phyloP scores from a whole-genome alignment of 37 sponge, comb jelly and placozoan genomes.

The Dysidea cf. avara region DNA sequence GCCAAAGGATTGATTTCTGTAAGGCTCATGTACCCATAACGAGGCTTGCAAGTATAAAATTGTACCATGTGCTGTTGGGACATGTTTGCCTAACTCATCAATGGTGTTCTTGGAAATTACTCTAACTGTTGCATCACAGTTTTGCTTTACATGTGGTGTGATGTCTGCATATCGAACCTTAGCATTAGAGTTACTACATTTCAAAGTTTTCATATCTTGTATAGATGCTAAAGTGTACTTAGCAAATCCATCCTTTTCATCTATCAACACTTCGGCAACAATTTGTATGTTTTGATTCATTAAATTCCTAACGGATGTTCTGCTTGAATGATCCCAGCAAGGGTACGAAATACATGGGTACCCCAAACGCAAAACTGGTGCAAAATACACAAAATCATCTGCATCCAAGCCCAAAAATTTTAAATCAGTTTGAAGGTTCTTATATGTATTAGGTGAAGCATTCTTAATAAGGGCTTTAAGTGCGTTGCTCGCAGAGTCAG shows the following conservation, averaged over 20 bases:
- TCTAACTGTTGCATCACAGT: slow-evolving; percentile 20
- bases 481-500: slow-evolving; percentile 29
- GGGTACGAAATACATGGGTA: slow-evolving; percentile 32
- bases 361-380: not conserved
- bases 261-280: not conserved
- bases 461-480: not conserved
- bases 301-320: slow-evolving; percentile 10
- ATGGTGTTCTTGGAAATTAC: not conserved
- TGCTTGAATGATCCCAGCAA: slow-evolving; percentile 29
- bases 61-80: slow-evolving; percentile 14
- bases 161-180: not conserved
- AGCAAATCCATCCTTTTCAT: not conserved
- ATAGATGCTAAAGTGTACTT: not conserved
- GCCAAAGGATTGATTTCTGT: slow-evolving; percentile 5
- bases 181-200: not conserved
- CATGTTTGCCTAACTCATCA: not conserved
- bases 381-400: slow-evolving; percentile 1
- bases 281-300: not conserved
- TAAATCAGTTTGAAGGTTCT: too few species aligned
- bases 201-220: not conserved
- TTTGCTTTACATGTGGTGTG: not conserved
- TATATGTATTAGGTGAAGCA: slow-evolving; percentile 8
- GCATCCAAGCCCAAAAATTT: too few species aligned
- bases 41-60: slow-evolving; percentile 13
- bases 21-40: slow-evolving; percentile 18